Conservation (phyloP, 1,140 invertebrate species). For the Vanessa tameamea region DNA sequence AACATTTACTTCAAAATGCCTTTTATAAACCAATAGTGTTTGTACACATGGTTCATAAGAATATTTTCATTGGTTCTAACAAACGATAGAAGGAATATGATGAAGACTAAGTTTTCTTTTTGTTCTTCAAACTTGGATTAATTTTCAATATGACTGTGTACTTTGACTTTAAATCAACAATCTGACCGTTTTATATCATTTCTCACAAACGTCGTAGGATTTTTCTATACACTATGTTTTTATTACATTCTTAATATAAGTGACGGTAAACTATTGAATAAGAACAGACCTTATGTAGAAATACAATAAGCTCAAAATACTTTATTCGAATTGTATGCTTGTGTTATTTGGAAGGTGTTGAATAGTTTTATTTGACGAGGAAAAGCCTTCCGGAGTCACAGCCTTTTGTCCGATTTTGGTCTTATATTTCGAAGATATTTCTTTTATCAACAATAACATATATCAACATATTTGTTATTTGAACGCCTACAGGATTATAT, state of each 20-base stretch:
- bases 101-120: neutral
- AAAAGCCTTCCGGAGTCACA: slow-evolving; percentile 14
- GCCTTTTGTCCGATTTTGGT: slow-evolving; percentile 19
- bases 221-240: slow-evolving; percentile 17
- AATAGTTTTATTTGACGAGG: slow-evolving; percentile 6
- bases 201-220: neutral
- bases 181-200: slow-evolving; percentile 19
- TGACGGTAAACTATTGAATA: neutral
- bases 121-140: slow-evolving; percentile 16
- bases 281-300: neutral
- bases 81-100: neutral
- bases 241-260: neutral
- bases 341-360: neutral
- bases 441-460: slow-evolving; percentile 21
- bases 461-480: slow-evolving; percentile 10
- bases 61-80: neutral
- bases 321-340: neutral
- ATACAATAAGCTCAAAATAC: neutral
- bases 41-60: neutral
- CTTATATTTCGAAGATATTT: slow-evolving; percentile 9
- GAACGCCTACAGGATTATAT: neutral
- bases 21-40: too few relatives aligned
- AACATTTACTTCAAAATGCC: too few relatives aligned
- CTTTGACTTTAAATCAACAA: slow-evolving; percentile 26
- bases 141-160: slow-evolving; percentile 14